Evolutionary conservation across 2,113 vertebrate species (phyloP).

Genomic region (Chunga burmeisteri): DNA sequence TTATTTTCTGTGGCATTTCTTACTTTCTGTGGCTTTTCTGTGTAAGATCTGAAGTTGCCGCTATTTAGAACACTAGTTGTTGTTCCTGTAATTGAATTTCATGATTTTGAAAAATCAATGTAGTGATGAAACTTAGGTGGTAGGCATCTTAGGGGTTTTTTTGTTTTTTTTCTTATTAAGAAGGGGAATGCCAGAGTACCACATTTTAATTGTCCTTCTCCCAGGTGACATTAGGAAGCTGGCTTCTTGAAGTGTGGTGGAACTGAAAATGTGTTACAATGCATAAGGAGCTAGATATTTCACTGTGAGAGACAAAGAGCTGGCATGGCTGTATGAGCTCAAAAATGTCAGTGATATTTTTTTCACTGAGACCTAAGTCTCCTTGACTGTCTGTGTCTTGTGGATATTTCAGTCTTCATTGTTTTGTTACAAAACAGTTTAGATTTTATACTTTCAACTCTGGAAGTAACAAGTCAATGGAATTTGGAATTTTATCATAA

Average conservation of each 20-base stretch:
- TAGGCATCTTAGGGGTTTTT: not conserved
- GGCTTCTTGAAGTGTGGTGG: not conserved
- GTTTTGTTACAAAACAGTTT: not conserved
- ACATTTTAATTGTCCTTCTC: not conserved
- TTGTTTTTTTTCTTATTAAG: not conserved
- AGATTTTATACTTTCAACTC: not conserved
- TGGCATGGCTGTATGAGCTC: not conserved
- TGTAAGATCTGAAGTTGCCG: not conserved
- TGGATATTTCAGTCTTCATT: rapidly evolving
- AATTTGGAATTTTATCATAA: not conserved
- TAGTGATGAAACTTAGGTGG: not conserved
- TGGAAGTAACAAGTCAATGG: not conserved
- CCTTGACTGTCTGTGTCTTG: not conserved
- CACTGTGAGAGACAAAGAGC: not conserved
- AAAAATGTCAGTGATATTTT: not conserved
- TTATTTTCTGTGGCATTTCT: not conserved
- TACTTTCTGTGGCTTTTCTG: not conserved
- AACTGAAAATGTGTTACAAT: not conserved
- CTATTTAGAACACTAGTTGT: not conserved
- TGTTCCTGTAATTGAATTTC: not conserved
- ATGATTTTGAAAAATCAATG: not conserved
- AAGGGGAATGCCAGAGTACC: not conserved
- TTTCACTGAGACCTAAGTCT: not conserved
- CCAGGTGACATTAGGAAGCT: not conserved
- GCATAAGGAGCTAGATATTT: not conserved